Percentiles rank a stretch among this genome's conserved stretches.
phyloP scores from a whole-genome alignment of 2,888 invertebrate genomes.

The Eupithecia centaureata region DNA sequence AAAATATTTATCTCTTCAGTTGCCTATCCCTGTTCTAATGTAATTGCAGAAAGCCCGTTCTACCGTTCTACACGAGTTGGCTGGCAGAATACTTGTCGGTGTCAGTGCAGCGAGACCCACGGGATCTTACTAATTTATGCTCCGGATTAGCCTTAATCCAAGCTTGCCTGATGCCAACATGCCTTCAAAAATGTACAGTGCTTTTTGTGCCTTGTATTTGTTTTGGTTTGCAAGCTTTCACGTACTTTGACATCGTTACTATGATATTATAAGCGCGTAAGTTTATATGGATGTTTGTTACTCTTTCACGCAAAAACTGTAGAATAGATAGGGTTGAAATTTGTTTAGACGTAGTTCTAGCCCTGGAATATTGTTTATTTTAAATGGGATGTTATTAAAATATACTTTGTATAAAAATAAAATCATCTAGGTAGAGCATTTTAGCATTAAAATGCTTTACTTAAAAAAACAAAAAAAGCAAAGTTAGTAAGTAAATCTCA shows the following conservation, averaged over 20 bases:
- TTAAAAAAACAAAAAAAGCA: no score
- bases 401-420: not conserved
- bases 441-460: no score
- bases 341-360: no score
- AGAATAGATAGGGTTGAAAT: no score
- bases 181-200: conserved; percentile 22
- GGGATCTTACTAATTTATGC: conserved; percentile 59
- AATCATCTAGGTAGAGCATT: not conserved
- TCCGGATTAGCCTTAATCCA: conserved; percentile 52
- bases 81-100: conserved; percentile 36
- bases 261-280: no score
- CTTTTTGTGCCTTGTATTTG: conserved; percentile 14
- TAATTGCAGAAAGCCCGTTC: no score
- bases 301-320: no score
- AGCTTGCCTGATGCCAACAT: conserved; percentile 23
- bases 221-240: not conserved
- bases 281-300: no score
- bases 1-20: no score
- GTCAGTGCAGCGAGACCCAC: conserved; percentile 33
- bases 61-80: not conserved
- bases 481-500: conserved; percentile 11
- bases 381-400: not conserved
- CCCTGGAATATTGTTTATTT: no score
- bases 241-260: not conserved
- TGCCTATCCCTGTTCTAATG: not conserved